Evolutionary conservation across 2,888 invertebrate species (phyloP).

Genomic region (Acronicta psi): DNA sequence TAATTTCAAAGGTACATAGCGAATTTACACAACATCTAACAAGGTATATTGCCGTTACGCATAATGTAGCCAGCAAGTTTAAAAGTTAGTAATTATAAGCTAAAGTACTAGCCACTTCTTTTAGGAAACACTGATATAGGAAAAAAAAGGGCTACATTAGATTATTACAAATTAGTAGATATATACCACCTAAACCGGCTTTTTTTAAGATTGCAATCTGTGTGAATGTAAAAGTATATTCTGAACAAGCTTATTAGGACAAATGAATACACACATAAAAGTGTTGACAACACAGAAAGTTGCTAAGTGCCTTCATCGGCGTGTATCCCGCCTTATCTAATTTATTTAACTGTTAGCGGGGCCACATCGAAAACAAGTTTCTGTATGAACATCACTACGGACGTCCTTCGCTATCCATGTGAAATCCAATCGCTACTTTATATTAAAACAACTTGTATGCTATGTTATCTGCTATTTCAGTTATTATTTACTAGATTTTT

Average conservation of each 20-base stretch:
- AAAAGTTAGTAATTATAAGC: too few relatives aligned
- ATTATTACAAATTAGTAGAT: too few relatives aligned
- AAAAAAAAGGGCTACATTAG: too few relatives aligned
- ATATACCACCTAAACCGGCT: too few relatives aligned
- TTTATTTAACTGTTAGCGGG: constrained; percentile 80
- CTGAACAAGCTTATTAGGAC: constrained; percentile 63
- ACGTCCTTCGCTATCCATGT: constrained; percentile 19
- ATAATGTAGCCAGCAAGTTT: too few relatives aligned
- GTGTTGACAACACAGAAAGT: constrained; percentile 80
- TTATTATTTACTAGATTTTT: too few relatives aligned
- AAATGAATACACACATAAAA: constrained; percentile 72
- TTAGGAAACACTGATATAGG: too few relatives aligned
- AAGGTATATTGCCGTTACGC: too few relatives aligned
- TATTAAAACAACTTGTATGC: constrained; percentile 4
- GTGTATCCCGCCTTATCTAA: constrained; percentile 79
- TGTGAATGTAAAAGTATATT: constrained; percentile 8
- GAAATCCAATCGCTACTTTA: constrained; percentile 28
- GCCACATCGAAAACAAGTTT: constrained; percentile 75
- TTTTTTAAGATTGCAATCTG: neutral
- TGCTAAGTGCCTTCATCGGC: constrained; percentile 76
- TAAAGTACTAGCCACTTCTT: too few relatives aligned
- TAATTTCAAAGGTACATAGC: too few relatives aligned
- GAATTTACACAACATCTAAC: too few relatives aligned
- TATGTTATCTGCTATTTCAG: constrained; percentile 20
- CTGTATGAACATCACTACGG: constrained; percentile 46